These are phyloP conservation scores for Caenorhabditis japonica DNA, from an alignment of 2,888 invertebrate species.

Conservation along the genomic window DNA sequence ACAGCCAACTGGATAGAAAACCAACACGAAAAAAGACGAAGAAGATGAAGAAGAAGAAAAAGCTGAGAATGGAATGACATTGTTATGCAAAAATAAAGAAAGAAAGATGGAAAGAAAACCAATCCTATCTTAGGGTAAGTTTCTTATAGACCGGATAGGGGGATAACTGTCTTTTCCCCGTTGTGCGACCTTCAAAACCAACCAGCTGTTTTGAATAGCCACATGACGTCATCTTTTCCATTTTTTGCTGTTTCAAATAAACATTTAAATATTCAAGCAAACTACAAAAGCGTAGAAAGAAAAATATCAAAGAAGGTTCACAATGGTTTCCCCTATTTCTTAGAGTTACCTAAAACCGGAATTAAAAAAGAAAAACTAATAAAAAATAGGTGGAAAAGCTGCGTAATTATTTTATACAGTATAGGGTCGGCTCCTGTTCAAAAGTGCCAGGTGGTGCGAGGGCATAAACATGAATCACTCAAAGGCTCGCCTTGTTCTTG, in stretches of 20 bases:
- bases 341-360: too few species aligned
- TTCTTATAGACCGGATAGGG: conserved; percentile 39
- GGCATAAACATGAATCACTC: too few species aligned
- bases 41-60: conserved; percentile 6
- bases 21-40: conserved; percentile 1
- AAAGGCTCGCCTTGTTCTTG: conserved; percentile 2
- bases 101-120: conserved; percentile 13
- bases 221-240: conserved; percentile 16
- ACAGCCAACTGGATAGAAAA: conserved; percentile 22
- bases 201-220: conserved; percentile 35
- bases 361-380: too few species aligned
- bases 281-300: too few species aligned
- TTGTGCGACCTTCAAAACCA: conserved; percentile 37
- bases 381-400: too few species aligned
- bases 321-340: too few species aligned
- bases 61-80: conserved; percentile 5
- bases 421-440: too few species aligned
- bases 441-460: too few species aligned
- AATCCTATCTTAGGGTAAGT: conserved; percentile 10
- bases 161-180: conserved; percentile 44
- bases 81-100: too few species aligned
- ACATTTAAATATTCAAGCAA: too few species aligned
- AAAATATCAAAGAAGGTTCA: too few species aligned
- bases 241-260: conserved; percentile 6
- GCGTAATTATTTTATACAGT: too few species aligned